phyloP scores from a whole-genome alignment of 2,113 vertebrate species.

The Protobothrops mucrosquamatus region DNA sequence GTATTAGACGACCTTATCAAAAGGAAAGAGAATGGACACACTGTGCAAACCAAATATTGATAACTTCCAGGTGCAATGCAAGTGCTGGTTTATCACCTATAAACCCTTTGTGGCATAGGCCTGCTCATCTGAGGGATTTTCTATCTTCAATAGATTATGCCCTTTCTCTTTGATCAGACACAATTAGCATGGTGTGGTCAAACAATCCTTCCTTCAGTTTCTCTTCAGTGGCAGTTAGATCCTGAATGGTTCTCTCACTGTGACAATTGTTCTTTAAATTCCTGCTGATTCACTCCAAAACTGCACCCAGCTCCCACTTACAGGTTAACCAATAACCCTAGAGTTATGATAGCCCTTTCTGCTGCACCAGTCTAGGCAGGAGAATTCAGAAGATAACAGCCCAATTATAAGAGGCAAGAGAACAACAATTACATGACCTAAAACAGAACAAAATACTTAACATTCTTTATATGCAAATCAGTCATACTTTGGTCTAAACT shows the following conservation, averaged over 20 bases:
- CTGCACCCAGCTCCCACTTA: neutral
- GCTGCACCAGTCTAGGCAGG: neutral
- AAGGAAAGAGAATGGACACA: too few relatives aligned
- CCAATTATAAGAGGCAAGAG: neutral
- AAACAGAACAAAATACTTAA: neutral
- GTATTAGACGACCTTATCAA: too few relatives aligned
- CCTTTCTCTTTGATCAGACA: neutral
- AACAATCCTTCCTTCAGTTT: neutral
- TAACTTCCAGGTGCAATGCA: neutral
- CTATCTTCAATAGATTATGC: neutral
- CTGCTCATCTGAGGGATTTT: neutral
- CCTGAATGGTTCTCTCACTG: neutral
- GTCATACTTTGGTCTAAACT: neutral
- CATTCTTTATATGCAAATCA: neutral
- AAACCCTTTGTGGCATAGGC: neutral
- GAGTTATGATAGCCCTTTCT: neutral
- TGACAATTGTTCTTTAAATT: neutral
- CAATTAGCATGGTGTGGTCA: neutral
- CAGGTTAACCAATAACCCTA: neutral
- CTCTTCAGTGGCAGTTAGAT: neutral
- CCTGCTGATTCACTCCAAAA: neutral
- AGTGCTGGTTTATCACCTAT: neutral
- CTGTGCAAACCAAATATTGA: too few relatives aligned
- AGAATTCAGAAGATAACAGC: neutral
- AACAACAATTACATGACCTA: neutral